Percentiles rank a stretch among this genome's conserved stretches.
Evolutionary conservation across 2,113 vertebrate species (phyloP).

Genomic region (Clinocottus analis): DNA sequence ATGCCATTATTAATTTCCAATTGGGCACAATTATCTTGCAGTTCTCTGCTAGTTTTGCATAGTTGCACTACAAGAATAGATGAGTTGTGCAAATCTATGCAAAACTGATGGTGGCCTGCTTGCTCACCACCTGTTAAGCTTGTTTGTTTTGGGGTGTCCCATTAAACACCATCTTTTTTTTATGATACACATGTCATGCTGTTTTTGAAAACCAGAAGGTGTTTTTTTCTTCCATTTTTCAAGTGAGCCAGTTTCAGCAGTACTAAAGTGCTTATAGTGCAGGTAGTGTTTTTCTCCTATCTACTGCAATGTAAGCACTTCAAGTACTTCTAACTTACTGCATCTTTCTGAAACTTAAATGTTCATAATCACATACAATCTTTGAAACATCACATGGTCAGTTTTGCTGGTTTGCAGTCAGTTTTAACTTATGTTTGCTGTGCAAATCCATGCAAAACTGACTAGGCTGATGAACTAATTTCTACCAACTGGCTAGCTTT

Average conservation of each 20-base stretch:
- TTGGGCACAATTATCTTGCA: conserved; percentile 85
- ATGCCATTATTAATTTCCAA: conserved; percentile 62
- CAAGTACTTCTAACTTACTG: conserved; percentile 93
- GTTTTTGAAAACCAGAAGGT: neutral
- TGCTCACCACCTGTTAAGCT: conserved; percentile 80
- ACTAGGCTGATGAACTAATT: conserved; percentile 84
- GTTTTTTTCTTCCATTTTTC: conserved; percentile 16
- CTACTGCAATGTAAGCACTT: conserved; percentile 99
- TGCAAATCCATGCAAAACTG: conserved; percentile 99
- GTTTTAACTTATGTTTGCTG: conserved; percentile 90
- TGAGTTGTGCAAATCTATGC: conserved; percentile 99
- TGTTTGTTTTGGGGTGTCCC: conserved; percentile 41
- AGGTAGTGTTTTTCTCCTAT: conserved; percentile 94
- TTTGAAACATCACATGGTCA: conserved; percentile 86
- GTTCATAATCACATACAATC: neutral
- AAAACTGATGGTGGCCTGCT: conserved; percentile 99
- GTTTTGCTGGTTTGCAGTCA: conserved; percentile 99
- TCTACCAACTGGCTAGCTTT: neutral
- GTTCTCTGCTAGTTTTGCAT: conserved; percentile 99
- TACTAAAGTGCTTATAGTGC: conserved; percentile 99
- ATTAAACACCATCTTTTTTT: conserved; percentile 40
- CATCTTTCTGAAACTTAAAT: conserved; percentile 56
- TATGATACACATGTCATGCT: neutral
- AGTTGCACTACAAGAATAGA: conserved; percentile 99
- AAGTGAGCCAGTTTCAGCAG: conserved; percentile 85